Base-by-base conservation (phyloP, 2,888 invertebrate genomes). In the Nemotelus nigrinus region DNA sequence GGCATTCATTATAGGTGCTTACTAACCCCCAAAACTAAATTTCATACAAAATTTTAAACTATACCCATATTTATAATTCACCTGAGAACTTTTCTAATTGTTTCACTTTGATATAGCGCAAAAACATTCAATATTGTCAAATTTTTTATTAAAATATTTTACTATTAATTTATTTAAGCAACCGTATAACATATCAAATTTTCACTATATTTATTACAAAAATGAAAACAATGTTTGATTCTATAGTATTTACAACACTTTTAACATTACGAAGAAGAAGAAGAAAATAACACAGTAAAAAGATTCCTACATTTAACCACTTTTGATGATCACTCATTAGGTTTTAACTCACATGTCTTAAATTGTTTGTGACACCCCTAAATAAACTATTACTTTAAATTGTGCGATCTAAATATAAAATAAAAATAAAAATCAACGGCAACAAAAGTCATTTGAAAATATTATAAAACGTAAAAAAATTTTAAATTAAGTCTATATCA, bases 391-490 rank as follows among this genome's bases (percentile, higher is more conserved):
- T 39, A 47, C 50, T 39, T 48, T 57, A 10, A 72, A 72, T 74
- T 74, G 74, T 74, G 74, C 74, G 74, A 60, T 63, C 43, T 25
- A n/a, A 44, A 44, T 25, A 48, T 45, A 58, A 50, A 63, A 58
- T 60, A 45, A 5, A 63, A 41, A 4, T 63, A 25, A 67, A 67
- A 67, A 67, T 25, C 25, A 47, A 45, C 6, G 47, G 8, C 8
- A 67, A 68, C 44, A n/a, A 65, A 44, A 65, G 45, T 65, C 39
- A 25, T 8, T 68, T 50, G 48, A 47, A 48, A 48, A 5, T 48
- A 47, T 39, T 6, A 5, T 39, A 48, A 48, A 47, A 68, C 45
- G 47, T 67, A 63, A 63, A 48, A 57, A 72, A 72, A 44, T 63
- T 63, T 43, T 57, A 55, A 70, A 44, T 44, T 68, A 68, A 50